Base-by-base conservation (phyloP, 2,888 invertebrate species). In the Drosophila pullipes region DNA sequence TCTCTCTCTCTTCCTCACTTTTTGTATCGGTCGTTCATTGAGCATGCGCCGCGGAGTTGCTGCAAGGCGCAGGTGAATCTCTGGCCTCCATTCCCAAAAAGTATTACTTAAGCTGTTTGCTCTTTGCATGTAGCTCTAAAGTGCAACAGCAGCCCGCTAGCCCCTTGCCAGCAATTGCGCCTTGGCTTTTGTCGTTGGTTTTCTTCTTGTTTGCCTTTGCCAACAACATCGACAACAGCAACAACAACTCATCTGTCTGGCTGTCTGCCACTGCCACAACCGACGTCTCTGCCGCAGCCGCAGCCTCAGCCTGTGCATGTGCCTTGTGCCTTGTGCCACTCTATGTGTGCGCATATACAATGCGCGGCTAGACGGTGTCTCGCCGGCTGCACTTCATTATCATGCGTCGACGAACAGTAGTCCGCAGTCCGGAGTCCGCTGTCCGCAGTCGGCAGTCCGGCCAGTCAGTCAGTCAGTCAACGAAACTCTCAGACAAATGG, bases 301-400 rank as follows among this genome's bases (percentile, higher is more conserved):
- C 58, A 31, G 54, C 61, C 25, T 25, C 41, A 35, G 58, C 52
- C 22, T 6, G n/a, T 25, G 62, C 37, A 31, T n/a, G 31, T 47
- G 59, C 49, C 66, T 47, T 60, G 54, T 7, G 64, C 54, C 63
- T 78, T 60, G 59, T 68, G 69, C 64, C 58, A 60, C 44, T 55
- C 50, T 74, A 37, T 70, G 69, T 83, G 67, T 68, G 65, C 69
- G 72, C 70, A 74, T 74, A 85, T 71, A 86, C 82, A 84, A 86
- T 83, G 82, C 82, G 82, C 85, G 92, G 92, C 92, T 92, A 92
- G 92, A 92, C 92, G 91, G 78, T 91, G 92, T 92, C 92, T 92
- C 87, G 92, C 92, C 92, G 90, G 87, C 74, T 91, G 92, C 91
- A 91, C 90, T 91, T 91, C 91, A 91, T 90, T 87, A 89, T 90